phyloP scores from a whole-genome alignment of 2,113 vertebrate genomes.

The Sorex fumeus region DNA sequence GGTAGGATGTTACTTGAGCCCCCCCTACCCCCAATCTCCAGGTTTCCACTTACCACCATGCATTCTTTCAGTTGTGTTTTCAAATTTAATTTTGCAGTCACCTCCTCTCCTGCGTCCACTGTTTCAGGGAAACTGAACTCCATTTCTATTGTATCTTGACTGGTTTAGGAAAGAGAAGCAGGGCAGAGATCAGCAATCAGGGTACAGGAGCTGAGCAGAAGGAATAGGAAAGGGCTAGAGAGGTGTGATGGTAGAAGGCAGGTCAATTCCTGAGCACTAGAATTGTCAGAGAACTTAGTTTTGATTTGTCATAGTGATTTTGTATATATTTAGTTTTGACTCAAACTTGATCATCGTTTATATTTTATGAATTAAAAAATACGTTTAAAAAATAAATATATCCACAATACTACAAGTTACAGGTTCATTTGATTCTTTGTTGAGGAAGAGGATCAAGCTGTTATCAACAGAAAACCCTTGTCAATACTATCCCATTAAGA shows the following conservation, averaged over 20 bases:
- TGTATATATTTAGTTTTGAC: neutral
- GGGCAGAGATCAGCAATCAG: neutral
- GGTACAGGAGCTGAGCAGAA: no score
- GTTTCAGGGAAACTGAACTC: accelerated
- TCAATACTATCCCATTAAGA: neutral
- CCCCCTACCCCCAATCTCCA: no score
- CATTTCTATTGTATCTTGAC: accelerated
- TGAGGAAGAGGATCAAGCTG: neutral
- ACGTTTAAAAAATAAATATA: neutral
- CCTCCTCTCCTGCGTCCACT: accelerated
- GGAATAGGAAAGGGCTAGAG: accelerated
- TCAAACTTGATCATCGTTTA: no score
- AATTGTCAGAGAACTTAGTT: neutral
- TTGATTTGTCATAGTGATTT: neutral
- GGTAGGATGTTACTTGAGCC: neutral
- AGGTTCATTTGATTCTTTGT: neutral
- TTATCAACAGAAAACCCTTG: neutral
- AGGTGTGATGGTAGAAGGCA: accelerated
- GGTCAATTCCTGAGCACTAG: neutral
- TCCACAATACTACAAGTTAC: neutral
- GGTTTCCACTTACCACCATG: constrained; percentile 63
- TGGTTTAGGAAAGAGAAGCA: constrained; percentile 11
- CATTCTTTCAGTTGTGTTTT: neutral
- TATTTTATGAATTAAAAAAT: neutral
- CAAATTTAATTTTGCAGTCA: accelerated